These are phyloP conservation scores for Tiphia femorata DNA, from an alignment of 2,888 invertebrate species.

Conservation along the genomic window DNA sequence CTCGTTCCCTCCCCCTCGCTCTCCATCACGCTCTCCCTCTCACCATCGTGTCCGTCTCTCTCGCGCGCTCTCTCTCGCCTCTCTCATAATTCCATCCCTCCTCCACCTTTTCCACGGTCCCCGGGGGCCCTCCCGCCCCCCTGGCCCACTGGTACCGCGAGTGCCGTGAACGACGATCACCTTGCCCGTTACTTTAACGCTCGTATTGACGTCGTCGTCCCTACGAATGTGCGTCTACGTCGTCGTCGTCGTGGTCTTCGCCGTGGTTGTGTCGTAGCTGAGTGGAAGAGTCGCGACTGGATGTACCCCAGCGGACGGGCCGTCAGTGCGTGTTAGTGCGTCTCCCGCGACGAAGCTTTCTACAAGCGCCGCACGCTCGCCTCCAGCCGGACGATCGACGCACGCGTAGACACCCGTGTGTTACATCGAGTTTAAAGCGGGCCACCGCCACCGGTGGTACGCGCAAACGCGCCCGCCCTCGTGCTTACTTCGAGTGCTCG, in stretches of 20 bases:
- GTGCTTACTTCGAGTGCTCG: too few relatives aligned
- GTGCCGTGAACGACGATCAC: constrained; percentile 9
- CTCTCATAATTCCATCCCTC: constrained; percentile 1
- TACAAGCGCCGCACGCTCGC: too few relatives aligned
- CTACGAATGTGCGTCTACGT: constrained; percentile 17
- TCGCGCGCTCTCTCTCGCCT: constrained; percentile 13
- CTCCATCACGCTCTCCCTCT: constrained; percentile 1
- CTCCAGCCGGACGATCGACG: too few relatives aligned
- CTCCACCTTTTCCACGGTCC: neutral
- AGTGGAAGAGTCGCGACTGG: too few relatives aligned
- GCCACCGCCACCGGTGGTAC: neutral
- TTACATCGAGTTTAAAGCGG: constrained; percentile 3
- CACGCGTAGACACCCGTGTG: too few relatives aligned
- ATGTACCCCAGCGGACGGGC: too few relatives aligned
- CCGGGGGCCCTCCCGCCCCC: neutral
- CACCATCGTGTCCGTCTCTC: constrained; percentile 13
- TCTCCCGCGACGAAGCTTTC: too few relatives aligned
- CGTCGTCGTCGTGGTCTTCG: constrained; percentile 3
- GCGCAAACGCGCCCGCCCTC: too few relatives aligned
- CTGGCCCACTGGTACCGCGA: too few relatives aligned
- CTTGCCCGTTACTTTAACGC: constrained; percentile 31
- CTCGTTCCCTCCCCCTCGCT: neutral
- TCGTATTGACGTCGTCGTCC: constrained; percentile 17
- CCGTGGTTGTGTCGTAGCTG: too few relatives aligned
- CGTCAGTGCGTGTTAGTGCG: too few relatives aligned